Conservation (phyloP, 2,888 invertebrate species). For the Nebria brevicollis region DNA sequence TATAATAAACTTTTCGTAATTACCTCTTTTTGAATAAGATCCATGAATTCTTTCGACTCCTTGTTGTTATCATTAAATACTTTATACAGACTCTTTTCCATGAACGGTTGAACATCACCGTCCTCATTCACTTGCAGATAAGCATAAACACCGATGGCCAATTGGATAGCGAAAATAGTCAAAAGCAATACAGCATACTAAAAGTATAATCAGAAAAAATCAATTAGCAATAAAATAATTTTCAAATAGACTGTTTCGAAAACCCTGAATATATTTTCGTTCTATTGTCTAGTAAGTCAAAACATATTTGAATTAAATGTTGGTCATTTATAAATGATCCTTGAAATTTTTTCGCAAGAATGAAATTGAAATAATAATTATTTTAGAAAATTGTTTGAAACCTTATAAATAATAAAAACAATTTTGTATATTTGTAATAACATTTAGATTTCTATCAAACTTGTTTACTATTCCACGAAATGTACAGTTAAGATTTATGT, state of each 20-base stretch:
- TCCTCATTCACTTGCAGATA: slow-evolving; percentile 72
- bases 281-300: too few species aligned
- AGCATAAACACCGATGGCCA: slow-evolving; percentile 74
- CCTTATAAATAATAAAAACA: too few species aligned
- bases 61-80: slow-evolving; percentile 63
- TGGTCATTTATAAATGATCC: too few species aligned
- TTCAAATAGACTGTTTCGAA: slow-evolving; percentile 11
- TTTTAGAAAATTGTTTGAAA: too few species aligned
- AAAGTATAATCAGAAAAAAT: slow-evolving; percentile 53
- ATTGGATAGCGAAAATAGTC: slow-evolving; percentile 77
- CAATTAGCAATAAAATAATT: slow-evolving; percentile 29
- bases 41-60: slow-evolving; percentile 67
- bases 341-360: too few species aligned
- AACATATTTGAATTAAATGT: too few species aligned
- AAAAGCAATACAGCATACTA: slow-evolving; percentile 80
- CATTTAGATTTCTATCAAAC: too few species aligned
- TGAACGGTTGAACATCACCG: slow-evolving; percentile 61
- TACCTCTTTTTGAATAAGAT: slow-evolving; percentile 72
- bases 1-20: slow-evolving; percentile 51
- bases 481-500: neutral
- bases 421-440: too few species aligned
- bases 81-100: slow-evolving; percentile 54
- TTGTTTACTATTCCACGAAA: too few species aligned
- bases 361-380: too few species aligned
- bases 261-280: too few species aligned